Conservation (phyloP, 2,888 invertebrate species). For the Orchesella flavescens region DNA sequence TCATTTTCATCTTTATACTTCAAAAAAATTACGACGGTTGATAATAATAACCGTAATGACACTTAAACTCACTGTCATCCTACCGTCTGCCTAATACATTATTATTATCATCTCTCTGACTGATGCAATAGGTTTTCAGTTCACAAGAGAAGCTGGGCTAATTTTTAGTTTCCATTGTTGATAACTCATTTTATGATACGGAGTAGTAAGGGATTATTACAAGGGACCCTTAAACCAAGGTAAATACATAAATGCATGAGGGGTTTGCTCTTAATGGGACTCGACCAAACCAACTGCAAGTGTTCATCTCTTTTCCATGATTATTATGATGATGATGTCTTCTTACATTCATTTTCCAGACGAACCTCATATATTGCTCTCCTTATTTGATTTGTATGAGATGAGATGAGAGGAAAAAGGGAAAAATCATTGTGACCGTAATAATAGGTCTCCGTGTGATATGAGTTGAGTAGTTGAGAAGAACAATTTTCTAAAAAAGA, state of each 20-base stretch:
- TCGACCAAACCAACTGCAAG: no score
- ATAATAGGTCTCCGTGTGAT: conserved; percentile 24
- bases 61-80: not conserved
- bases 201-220: not conserved
- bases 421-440: not conserved
- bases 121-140: not conserved
- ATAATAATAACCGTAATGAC: conserved; percentile 21
- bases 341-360: not conserved
- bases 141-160: not conserved
- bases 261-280: no score
- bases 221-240: no score
- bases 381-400: not conserved
- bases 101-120: no score
- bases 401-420: no score
- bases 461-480: not conserved
- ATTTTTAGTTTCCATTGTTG: conserved; percentile 17
- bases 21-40: not conserved
- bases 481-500: not conserved
- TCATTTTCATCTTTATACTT: not conserved
- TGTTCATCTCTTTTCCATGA: not conserved
- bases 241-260: no score
- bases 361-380: not conserved
- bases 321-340: conserved; percentile 12
- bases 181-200: conserved; percentile 25
- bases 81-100: no score